Base-by-base conservation (phyloP, 1,140 invertebrate genomes). In the Drusus annulatus region DNA sequence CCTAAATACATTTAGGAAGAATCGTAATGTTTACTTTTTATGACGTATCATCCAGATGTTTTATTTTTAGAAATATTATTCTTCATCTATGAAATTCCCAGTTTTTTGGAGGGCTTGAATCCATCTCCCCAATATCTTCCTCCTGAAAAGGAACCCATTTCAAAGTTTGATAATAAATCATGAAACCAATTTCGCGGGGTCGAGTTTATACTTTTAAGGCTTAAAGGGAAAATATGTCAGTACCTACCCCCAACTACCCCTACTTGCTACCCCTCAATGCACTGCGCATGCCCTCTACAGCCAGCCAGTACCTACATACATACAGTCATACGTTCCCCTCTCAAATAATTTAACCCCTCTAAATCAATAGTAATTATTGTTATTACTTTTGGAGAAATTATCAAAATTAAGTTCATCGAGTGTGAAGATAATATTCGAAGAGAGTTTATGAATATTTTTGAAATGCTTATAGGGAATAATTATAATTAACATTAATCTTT, bases 161-260 rank as follows among this genome's bases (percentile, higher is more conserved):
- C 76, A 83, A 83, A 83, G 80, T 83, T 83, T 83, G 58, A 83
- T 83, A 83, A 83, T 83, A 83, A 83, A 83, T 83, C 82, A 83
- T 83, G 80, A 80, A 83, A 83, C 82, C 82, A 83, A 83, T 83
- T 83, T 83, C 75, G 78, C 74, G 71, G 63, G 82, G 73, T 75
- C 78, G 77, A 77, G 80, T 81, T 83, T 83, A 81, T 81, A 75
- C 79, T 75, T 68, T 68, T 56, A 71, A 76, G 62, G 75, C 77
- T 82, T 79, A 79, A 82, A 82, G 81, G 60, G 77, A 82, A 78
- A 82, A 79, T 78, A 63, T 80, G 58, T 78, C 71, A 81, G 75
- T 81, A 71, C 54, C 76, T 81, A 75, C 19, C 68, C 25, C 68
- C 50, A 15, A 8, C 60, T 25, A 21, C 21, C 8, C 5, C 16